A percentile compares a stretch with the other conserved stretches of the same genome.
Evolutionary conservation across 1,140 invertebrate species (phyloP).

Genomic region (Polypedilum vanderplanki): DNA sequence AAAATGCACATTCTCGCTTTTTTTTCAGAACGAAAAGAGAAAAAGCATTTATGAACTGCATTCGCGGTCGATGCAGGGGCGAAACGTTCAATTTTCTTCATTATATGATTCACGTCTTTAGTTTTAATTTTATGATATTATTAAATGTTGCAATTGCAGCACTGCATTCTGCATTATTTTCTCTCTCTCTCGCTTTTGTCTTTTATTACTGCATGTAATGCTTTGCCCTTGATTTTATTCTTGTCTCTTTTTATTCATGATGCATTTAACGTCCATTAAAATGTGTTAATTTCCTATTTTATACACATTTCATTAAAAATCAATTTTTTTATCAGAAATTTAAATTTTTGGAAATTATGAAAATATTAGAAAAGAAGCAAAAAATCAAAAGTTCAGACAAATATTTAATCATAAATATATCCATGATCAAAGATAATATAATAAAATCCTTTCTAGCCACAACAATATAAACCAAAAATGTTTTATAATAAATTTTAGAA

Average conservation of each 20-base stretch:
- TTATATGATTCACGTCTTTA: not conserved
- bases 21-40: constrained; percentile 8
- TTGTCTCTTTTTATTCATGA: not conserved
- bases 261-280: too few species aligned
- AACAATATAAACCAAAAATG: too few species aligned
- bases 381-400: too few species aligned
- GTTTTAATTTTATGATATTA: not conserved
- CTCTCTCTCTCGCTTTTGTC: not conserved
- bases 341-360: too few species aligned
- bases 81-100: not conserved
- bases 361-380: too few species aligned
- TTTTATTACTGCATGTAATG: not conserved
- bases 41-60: constrained; percentile 1
- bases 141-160: not conserved
- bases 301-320: too few species aligned
- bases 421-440: too few species aligned
- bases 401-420: too few species aligned
- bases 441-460: too few species aligned
- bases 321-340: too few species aligned
- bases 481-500: too few species aligned
- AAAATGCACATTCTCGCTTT: constrained; percentile 11
- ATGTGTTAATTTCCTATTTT: too few species aligned
- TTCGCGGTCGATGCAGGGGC: not conserved
- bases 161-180: not conserved
- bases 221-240: constrained; percentile 17